Conservation (phyloP, 2,888 invertebrate species). For the Neoitamus cyanurus region DNA sequence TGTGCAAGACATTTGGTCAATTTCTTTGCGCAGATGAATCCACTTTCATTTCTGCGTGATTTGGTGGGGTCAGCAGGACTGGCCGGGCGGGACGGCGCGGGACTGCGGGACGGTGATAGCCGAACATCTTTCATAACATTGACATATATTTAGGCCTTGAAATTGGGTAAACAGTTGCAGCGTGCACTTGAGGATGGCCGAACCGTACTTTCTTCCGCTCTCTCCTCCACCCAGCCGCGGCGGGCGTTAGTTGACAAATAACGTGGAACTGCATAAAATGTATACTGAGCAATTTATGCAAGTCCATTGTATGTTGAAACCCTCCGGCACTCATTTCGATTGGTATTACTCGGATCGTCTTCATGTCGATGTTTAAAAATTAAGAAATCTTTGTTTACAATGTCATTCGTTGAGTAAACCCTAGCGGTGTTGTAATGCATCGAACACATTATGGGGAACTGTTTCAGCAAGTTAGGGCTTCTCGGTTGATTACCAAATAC, state of each 20-base stretch:
- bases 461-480: neutral
- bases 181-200: constrained; percentile 20
- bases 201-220: neutral
- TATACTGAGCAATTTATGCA: constrained; percentile 17
- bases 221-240: neutral
- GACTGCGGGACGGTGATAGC: neutral
- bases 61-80: constrained; percentile 18
- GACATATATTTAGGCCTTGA: constrained; percentile 34
- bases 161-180: constrained; percentile 24
- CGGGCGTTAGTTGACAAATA: constrained; percentile 20
- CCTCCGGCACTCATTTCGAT: constrained; percentile 12
- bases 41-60: constrained; percentile 16
- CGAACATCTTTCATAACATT: constrained; percentile 18
- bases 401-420: constrained; percentile 33
- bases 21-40: neutral
- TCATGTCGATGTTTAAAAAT: constrained; percentile 23
- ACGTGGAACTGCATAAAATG: neutral
- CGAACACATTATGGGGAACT: neutral
- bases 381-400: constrained; percentile 38
- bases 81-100: no score
- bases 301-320: constrained; percentile 17
- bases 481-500: neutral
- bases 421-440: neutral
- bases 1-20: neutral
- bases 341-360: constrained; percentile 13